Evolutionary conservation across 2,113 vertebrate genomes (phyloP).

Genomic region (Dicerorhinus sumatrensis): DNA sequence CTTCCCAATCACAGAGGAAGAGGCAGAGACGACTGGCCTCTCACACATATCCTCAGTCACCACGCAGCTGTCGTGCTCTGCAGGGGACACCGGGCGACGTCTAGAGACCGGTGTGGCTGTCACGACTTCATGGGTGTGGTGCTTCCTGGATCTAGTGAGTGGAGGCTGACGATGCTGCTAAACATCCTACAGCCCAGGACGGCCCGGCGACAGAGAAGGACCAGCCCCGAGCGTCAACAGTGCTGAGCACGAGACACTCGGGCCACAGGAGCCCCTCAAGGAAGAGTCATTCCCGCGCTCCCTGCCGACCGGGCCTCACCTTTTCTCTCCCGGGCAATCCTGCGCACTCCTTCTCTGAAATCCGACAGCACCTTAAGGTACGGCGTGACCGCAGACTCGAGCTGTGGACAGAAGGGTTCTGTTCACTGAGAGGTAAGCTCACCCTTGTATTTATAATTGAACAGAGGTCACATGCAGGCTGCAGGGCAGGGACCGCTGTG

Average conservation of each 20-base stretch:
- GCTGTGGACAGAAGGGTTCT: conserved; percentile 81
- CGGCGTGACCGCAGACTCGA: conserved; percentile 95
- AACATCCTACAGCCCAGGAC: neutral
- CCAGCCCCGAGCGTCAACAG: accelerated
- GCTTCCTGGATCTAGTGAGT: neutral
- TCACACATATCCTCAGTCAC: neutral
- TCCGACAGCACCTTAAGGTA: conserved; percentile 95
- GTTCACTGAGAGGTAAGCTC: neutral
- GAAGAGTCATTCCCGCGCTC: too few species aligned
- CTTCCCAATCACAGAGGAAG: too few species aligned
- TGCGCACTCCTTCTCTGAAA: conserved; percentile 94
- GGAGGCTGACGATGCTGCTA: neutral
- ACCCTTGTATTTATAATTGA: accelerated
- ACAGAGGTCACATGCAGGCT: accelerated
- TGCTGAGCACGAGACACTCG: accelerated
- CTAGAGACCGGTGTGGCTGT: accelerated
- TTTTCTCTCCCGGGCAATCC: conserved; percentile 94
- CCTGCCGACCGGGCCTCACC: conserved; percentile 84
- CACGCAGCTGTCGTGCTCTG: neutral
- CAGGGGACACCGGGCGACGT: accelerated
- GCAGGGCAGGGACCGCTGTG: accelerated
- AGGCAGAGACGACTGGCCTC: too few species aligned
- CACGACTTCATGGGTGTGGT: accelerated
- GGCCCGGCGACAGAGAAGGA: neutral
- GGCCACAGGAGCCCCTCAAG: neutral